Base-by-base conservation (phyloP, 2,113 vertebrate species). In the Stegastes partitus region DNA sequence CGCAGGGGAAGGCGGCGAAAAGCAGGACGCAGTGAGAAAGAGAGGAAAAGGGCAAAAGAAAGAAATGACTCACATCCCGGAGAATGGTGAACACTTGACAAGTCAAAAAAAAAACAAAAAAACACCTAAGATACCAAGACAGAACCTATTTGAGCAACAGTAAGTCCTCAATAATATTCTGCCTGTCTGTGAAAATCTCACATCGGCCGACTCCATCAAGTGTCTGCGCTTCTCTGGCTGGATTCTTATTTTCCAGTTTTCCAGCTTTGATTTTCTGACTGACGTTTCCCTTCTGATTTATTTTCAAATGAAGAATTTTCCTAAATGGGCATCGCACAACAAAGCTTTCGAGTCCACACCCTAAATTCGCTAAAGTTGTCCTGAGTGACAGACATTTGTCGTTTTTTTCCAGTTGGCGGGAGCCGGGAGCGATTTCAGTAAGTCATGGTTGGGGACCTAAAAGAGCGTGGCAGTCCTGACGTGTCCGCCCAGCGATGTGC, bases 1-100 rank as follows among this genome's bases (percentile, higher is more conserved):
- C 93, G 90, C 94, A 93, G 95, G 96, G 94, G 94, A 87, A 68
- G 74, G 92, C 2, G 87, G 76, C 64, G 55, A 19, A 83, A 64
- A 64, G 70, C 18, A 28, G 66, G 74, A 68, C 23, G 59, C 42
- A 78, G 73, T 0, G n/a, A 80, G 34, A 69, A 45, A 57, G 42
- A 73, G 55, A 22, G 54, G 72, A 59, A 79, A 58, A 79, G 65
- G 72, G 56, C 63, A 73, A 51, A 25, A 68, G 59, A 76, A 25
- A 81, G 28, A 79, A 77, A 79, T 81, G 22, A 87, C 72, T 81
- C 68, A 51, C 37, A 82, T 76, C 66, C 67, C 1, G 3, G 64
- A 68, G 37, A 80, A 78, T 10, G 80, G 65, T 23, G 49, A 79
- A 69, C 68, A 79, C 68, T 61, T 72, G 75, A 87, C 68, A 56